These are phyloP conservation scores for Microcaecilia unicolor DNA, from an alignment of 2,797 vertebrate species.

Conservation along the genomic window DNA sequence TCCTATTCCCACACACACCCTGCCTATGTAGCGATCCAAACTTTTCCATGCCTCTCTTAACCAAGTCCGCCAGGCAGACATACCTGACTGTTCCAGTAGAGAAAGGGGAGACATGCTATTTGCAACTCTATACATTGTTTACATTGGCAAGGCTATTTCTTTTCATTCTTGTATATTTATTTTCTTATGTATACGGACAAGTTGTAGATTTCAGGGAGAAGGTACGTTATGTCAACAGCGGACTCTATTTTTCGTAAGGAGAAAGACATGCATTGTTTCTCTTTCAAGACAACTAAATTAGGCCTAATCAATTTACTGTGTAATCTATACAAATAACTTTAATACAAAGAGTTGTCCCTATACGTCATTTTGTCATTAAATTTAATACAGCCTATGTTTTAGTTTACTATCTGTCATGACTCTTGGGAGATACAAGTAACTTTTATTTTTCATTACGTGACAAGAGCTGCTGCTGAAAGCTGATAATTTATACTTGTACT, in stretches of 20 bases:
- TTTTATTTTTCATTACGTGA: slow-evolving; percentile 53
- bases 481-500: slow-evolving; percentile 41
- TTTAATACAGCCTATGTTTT: slow-evolving; percentile 41
- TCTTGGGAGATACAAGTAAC: slow-evolving; percentile 37
- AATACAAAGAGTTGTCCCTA: slow-evolving; percentile 8
- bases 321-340: slow-evolving; percentile 23
- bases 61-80: no score
- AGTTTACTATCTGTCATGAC: slow-evolving; percentile 33
- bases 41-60: no score
- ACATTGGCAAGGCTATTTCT: no score
- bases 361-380: slow-evolving; percentile 30
- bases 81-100: no score
- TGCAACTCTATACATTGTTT: no score
- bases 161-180: no score
- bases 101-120: no score
- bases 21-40: no score
- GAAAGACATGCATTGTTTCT: slow-evolving; percentile 22
- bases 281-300: slow-evolving; percentile 26
- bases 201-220: slow-evolving; percentile 13
- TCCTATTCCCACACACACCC: no score
- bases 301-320: slow-evolving; percentile 4
- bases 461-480: slow-evolving; percentile 45
- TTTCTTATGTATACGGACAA: slow-evolving; percentile 1
- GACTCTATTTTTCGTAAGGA: slow-evolving; percentile 14
- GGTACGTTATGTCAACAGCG: slow-evolving; percentile 13